Conservation (phyloP, 1,140 invertebrate genomes). For the Drosophila bifasciata region DNA sequence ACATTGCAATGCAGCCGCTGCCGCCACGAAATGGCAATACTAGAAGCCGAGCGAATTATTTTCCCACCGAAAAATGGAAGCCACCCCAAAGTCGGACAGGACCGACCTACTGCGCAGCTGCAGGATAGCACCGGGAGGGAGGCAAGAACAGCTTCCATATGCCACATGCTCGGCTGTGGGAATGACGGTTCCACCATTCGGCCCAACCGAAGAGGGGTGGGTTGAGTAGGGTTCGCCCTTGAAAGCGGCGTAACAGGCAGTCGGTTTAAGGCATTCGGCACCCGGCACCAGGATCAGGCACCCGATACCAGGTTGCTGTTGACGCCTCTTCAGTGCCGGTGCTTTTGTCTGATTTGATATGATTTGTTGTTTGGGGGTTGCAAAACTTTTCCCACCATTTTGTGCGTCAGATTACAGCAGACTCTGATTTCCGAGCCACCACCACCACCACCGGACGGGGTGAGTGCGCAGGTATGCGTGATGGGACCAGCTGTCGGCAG, state of each 20-base stretch:
- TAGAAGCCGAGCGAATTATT: constrained; percentile 47
- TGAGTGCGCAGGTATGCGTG: constrained; percentile 69
- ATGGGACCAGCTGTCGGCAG: constrained; percentile 61
- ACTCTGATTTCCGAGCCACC: constrained; percentile 51
- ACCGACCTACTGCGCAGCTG: constrained; percentile 68
- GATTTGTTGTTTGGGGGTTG: constrained; percentile 53
- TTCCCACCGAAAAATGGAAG: constrained; percentile 65
- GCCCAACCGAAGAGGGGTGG: constrained; percentile 32
- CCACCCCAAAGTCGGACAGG: constrained; percentile 53
- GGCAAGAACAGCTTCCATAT: constrained; percentile 44
- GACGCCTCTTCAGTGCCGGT: constrained; percentile 61
- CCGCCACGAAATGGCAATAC: not conserved
- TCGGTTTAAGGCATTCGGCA: constrained; percentile 13
- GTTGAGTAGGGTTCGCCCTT: constrained; percentile 54
- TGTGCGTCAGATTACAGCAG: constrained; percentile 23
- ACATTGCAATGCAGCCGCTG: constrained; percentile 31
- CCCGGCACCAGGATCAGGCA: constrained; percentile 10
- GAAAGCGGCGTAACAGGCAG: constrained; percentile 35
- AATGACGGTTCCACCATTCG: no score
- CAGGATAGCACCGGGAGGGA: constrained; percentile 35
- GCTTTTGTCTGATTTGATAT: constrained; percentile 68
- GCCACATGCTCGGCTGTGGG: constrained; percentile 27
- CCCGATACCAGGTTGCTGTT: constrained; percentile 36
- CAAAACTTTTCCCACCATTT: constrained; percentile 57
- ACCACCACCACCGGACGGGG: constrained; percentile 32